Percentiles rank a stretch among this genome's conserved stretches.
Evolutionary conservation across 2,113 vertebrate species (phyloP).

Genomic region (Steatornis caripensis): DNA sequence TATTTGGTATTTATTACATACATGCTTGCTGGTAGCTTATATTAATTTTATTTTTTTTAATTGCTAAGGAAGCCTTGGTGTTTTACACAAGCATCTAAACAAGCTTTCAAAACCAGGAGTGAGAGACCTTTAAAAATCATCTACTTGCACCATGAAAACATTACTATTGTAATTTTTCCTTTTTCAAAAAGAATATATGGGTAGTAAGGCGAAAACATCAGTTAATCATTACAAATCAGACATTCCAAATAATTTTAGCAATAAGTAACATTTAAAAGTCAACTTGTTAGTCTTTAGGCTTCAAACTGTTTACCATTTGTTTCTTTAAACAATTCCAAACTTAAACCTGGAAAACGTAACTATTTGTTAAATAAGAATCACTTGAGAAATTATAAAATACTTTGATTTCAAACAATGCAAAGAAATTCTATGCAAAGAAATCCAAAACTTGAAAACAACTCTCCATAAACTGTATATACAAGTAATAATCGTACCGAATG

Average conservation of each 20-base stretch:
- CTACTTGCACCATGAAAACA: not conserved
- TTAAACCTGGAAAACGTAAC: not conserved
- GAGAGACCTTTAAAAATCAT: constrained; percentile 12
- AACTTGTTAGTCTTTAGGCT: constrained; percentile 5
- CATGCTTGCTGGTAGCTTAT: not conserved
- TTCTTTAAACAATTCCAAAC: constrained; percentile 18
- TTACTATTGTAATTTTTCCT: not conserved
- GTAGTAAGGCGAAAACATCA: constrained; percentile 25
- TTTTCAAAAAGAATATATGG: not conserved
- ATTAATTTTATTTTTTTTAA: not conserved
- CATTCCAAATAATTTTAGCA: constrained; percentile 45
- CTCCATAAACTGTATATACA: not conserved
- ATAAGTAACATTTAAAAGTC: constrained; percentile 44
- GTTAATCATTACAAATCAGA: constrained; percentile 36
- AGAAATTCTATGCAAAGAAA: constrained; percentile 25
- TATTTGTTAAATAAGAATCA: constrained; percentile 7
- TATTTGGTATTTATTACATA: not conserved
- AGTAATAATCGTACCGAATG: not conserved
- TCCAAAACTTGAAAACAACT: constrained; percentile 7
- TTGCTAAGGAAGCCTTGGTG: not conserved
- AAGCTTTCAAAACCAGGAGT: constrained; percentile 22
- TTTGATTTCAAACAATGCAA: constrained; percentile 10
- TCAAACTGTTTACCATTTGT: constrained; percentile 21
- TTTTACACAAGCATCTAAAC: constrained; percentile 12
- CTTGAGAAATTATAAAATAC: not conserved